These are phyloP conservation scores for Neelides folsomi DNA, from an alignment of 2,888 invertebrate genomes.

Conservation along the genomic window DNA sequence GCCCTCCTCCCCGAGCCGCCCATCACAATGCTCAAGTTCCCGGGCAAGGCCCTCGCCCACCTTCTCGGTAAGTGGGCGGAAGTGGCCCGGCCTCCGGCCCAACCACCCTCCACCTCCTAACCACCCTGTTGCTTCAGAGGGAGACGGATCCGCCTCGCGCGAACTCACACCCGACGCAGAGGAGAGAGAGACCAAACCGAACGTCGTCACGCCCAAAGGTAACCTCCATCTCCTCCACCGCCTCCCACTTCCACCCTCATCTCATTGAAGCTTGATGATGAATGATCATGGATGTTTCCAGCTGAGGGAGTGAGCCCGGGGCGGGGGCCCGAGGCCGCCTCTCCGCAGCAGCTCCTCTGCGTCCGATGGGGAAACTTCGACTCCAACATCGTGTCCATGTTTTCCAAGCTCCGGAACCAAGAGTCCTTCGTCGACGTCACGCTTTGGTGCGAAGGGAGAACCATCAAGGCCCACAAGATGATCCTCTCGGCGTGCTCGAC, in stretches of 20 bases:
- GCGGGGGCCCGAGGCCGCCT: slow-evolving; percentile 14
- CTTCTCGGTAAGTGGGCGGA: slow-evolving; percentile 24
- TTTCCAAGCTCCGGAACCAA: slow-evolving; percentile 30
- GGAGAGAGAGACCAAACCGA: slow-evolving; percentile 11
- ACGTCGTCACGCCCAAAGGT: too few species aligned
- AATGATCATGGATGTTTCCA: too few species aligned
- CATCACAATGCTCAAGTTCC: slow-evolving; percentile 34
- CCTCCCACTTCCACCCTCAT: too few species aligned
- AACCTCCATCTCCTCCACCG: too few species aligned
- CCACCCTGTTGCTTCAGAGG: slow-evolving; percentile 24
- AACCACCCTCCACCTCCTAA: too few species aligned
- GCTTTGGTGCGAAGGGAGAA: slow-evolving; percentile 31
- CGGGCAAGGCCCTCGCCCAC: slow-evolving; percentile 33
- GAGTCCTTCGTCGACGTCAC: slow-evolving; percentile 33
- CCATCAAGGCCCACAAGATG: slow-evolving; percentile 32
- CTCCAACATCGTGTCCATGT: slow-evolving; percentile 34
- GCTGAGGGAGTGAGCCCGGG: slow-evolving; percentile 3
- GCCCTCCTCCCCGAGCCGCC: slow-evolving; percentile 33
- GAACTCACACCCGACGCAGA: slow-evolving; percentile 33
- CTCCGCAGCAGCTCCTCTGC: slow-evolving; percentile 32
- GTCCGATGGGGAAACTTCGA: slow-evolving; percentile 34
- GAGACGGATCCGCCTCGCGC: slow-evolving; percentile 25
- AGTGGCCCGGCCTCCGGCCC: too few species aligned
- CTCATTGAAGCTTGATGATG: too few species aligned
- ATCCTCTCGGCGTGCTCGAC: slow-evolving; percentile 32